Base-by-base conservation (phyloP, 92 coral and sea anemone species). In the Epizoanthus rinbou region DNA sequence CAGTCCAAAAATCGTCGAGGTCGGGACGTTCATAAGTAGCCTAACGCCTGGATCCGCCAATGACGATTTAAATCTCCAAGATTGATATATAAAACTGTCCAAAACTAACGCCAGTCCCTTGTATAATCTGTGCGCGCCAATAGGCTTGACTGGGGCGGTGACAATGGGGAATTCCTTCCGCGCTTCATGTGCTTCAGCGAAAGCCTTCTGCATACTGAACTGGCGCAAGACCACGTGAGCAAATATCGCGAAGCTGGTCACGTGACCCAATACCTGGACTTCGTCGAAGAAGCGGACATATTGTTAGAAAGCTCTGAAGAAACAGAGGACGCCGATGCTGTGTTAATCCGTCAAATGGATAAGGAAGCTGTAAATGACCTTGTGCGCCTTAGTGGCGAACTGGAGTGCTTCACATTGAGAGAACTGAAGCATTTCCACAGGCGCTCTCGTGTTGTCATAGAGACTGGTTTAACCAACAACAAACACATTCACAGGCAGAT, bases 391-490 rank as follows among this genome's bases (percentile, higher is more conserved):
- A 88, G 85, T 35, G 65, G 82, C 19, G 93, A 91, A 52, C 70
- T 93, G 19, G 97, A 93, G 41, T 57, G 74, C 18, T 93, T 88
- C 64, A 85, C 97, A 23, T 65, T 93, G 50, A 88, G 73, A 64
- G 97, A 91, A 63, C 85, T 93, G 37, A 87, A 87, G 65, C 89
- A 88, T 8, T 66, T 91, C 2, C 86, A 93, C 86, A 78, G 97
- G 60, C 91, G 91, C 3, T 89, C 97, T 9, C 91, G 92, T 50
- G 97, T 93, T 43, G 97, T 92, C 33, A 84, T 93, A 22, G 95
- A 88, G 63, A 94, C 94, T 62, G 94, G 89, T 14, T 79, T 93
- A 66, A 93, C 97, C 43, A 93, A 91, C 57, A 93, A 93, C 71
- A 64, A 84, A 62, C 94, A 93, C 74, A 73, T 93, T 59, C 97